Evolutionary conservation across 2,113 vertebrate genomes (phyloP), one percentile per base, ranked within the genome.

Genomic region (Microtus pennsylvanicus): DNA sequence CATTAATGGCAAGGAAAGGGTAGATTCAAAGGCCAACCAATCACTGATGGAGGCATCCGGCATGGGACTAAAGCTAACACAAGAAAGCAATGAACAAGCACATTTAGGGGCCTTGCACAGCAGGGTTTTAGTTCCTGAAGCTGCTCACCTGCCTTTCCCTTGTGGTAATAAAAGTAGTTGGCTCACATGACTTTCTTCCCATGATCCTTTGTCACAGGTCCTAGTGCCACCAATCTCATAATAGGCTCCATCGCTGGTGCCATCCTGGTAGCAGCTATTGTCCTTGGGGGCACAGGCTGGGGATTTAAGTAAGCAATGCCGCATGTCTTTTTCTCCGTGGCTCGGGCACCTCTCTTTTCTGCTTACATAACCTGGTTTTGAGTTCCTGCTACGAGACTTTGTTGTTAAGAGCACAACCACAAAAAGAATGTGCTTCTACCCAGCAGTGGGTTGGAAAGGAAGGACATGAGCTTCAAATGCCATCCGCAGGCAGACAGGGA

Each of bases 281-380:
- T 99, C 99, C 99, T 99, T 99, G 99, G 99, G 99, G 99, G 99
- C 98, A 99, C 99, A 99, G 99, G 99, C 99, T 99, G 99, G 99
- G 99, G 99, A 98, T 99, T 99, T 99, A 99, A 99, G 99, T 99
- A 99, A 99, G 99, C 99, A 99, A 99, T 93, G 98, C 98, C 98
- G 99, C 99, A 99, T 99, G 99, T 99, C 99, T 99, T 99, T 99
- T 99, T 98, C 98, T 98, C 96, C 96, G 98, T 99, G 99, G 99
- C 99, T 99, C 98, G 99, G 99, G 99, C 99, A 98, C 99, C 99
- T 99, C 98, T 99, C 98, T 99, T 97, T 98, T 98, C 98, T 99
- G 99, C 99, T 99, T 99, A 98, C 98, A 98, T 99, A 99, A 99
- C 99, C 98, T 98, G 97, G 98, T 99, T 99, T 99, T 99, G 99